Base-by-base conservation (phyloP, 2,888 invertebrate genomes). In the Cataglyphis cursor region DNA sequence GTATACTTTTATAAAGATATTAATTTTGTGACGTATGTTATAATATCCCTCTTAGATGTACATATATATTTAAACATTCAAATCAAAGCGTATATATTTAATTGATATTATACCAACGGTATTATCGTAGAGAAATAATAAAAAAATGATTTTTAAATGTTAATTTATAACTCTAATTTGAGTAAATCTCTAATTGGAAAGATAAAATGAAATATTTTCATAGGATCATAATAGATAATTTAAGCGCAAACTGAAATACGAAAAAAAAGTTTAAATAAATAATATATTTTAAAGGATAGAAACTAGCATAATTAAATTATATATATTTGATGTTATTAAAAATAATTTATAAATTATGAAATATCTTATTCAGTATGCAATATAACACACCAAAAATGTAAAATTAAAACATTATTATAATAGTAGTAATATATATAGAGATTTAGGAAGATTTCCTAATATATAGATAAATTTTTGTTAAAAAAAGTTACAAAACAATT, bases 41-140 rank as follows among this genome's bases (percentile, higher is more conserved):
- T 48, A 48, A 48, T 6, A 18, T 48, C 18, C 18, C 18, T 18
- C 6, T 10, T 10, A 41, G 12, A 41, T 15, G 4, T 44, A 44
- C 44, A 15, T 44, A 44, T 44, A 44, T 44, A 54, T 44, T 54
- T 72, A 59, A 35, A 72, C 24, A 72, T 68, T 83, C 72, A 73
- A 73, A 41, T 31, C 18, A 28, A 61, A 41, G 24, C 10, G 2
- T 10, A 73, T 41, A 21, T 72, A 10, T 38, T 15, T 3, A 57
- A 57, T 41, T n/a, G 9, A 24, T 41, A 59, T 73, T 28, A 41
- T 41, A 73, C 12, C 15, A n/a, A 12, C 28, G 59, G 28, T 28
- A 2, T 28, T 28, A 28, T 28, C 28, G 28, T 28, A 28, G 2
- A 28, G 28, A 28, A 28, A 28, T 28, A 28, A 41, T n/a, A 15